Evolutionary conservation across 53 echinoderm and acorn worm genomes (phyloP).

Genomic region (Apostichopus leukothele): DNA sequence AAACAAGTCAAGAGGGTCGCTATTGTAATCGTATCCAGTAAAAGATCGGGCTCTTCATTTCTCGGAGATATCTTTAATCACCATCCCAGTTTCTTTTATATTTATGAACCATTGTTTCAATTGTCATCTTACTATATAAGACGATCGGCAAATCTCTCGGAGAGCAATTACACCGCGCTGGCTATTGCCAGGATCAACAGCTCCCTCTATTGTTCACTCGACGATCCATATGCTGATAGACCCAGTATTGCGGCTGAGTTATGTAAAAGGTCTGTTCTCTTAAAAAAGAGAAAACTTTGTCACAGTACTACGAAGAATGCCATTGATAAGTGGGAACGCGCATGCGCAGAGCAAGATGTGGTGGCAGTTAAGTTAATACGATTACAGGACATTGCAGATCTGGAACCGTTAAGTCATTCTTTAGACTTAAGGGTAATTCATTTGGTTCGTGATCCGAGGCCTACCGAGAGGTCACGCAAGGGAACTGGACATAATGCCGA

Average conservation of each 20-base stretch:
- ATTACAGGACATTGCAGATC: constrained; percentile 27
- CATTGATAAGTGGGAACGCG: not conserved
- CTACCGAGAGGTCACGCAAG: constrained; percentile 42
- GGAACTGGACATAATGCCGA: constrained; percentile 37
- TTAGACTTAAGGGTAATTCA: constrained; percentile 51
- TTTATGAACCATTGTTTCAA: constrained; percentile 50
- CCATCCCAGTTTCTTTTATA: constrained; percentile 50
- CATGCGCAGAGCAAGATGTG: not conserved
- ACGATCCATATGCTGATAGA: not conserved
- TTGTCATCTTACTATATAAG: constrained; percentile 28
- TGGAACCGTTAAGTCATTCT: constrained; percentile 6
- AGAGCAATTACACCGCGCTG: not conserved
- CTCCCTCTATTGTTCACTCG: not conserved
- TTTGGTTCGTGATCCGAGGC: constrained; percentile 61
- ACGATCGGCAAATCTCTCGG: not conserved
- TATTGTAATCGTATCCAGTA: constrained; percentile 51
- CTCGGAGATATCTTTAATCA: constrained; percentile 61
- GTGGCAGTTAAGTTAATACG: constrained; percentile 61
- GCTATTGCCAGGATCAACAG: not conserved
- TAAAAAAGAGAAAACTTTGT: not conserved
- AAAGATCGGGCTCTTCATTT: constrained; percentile 66
- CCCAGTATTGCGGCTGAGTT: not conserved
- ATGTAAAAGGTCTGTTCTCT: not conserved
- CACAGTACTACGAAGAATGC: not conserved
- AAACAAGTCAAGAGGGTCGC: not conserved